Conservation (phyloP, 1,140 invertebrate species). For the Drosophila funebris region DNA sequence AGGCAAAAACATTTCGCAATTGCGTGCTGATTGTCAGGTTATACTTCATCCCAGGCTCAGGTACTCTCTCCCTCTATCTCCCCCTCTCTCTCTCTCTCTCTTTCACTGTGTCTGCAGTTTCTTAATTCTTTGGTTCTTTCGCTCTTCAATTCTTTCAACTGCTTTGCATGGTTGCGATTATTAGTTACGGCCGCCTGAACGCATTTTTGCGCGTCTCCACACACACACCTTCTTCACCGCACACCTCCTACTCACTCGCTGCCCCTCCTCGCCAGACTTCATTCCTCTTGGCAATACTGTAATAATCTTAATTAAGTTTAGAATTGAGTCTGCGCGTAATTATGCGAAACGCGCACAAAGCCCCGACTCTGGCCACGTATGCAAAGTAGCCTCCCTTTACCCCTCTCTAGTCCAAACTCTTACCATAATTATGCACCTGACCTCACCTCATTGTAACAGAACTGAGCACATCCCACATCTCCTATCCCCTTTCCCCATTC, state of each 20-base stretch:
- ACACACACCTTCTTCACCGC: not conserved
- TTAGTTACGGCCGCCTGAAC: conserved; percentile 80
- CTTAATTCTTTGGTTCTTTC: not conserved
- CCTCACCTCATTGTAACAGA: not conserved
- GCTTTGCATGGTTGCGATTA: conserved; percentile 72
- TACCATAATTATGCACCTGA: conserved; percentile 54
- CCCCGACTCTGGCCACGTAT: conserved; percentile 22
- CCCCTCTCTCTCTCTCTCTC: not conserved
- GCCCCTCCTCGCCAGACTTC: not conserved
- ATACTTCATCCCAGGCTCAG: conserved; percentile 16
- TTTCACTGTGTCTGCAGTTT: not conserved
- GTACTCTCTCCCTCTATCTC: not conserved
- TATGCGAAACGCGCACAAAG: conserved; percentile 70
- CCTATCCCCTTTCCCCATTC: not conserved
- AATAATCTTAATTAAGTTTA: conserved; percentile 77
- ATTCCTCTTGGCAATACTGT: conserved; percentile 31
- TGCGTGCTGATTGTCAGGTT: conserved; percentile 76
- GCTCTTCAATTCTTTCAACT: conserved; percentile 7
- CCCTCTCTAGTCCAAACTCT: not conserved
- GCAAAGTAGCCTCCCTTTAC: conserved; percentile 41
- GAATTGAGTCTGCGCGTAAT: conserved; percentile 78
- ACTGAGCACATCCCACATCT: not conserved
- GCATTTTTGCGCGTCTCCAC: conserved; percentile 66
- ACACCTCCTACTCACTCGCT: not conserved
- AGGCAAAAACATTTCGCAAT: conserved; percentile 78